These are phyloP conservation scores for Coluber constrictor DNA, from an alignment of 2,797 vertebrate genomes.

Conservation along the genomic window DNA sequence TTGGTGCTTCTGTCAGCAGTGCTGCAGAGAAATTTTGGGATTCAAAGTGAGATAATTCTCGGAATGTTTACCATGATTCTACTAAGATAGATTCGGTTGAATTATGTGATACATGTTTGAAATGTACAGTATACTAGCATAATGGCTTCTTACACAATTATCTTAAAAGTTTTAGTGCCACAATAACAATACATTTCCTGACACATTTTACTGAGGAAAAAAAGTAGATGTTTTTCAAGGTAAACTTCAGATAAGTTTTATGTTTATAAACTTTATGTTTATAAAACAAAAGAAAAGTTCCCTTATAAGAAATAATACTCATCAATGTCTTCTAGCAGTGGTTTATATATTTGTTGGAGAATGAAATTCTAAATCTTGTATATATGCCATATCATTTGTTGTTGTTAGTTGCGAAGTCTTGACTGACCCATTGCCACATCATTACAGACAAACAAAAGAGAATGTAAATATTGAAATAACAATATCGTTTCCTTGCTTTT, in stretches of 20 bases:
- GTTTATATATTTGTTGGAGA: constrained; percentile 41
- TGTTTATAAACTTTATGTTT: constrained; percentile 27
- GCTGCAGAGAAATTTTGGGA: neutral
- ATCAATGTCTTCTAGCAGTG: constrained; percentile 28
- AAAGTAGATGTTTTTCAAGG: constrained; percentile 8
- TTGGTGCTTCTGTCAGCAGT: neutral
- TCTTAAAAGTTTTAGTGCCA: neutral
- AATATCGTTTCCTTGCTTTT: constrained; percentile 38
- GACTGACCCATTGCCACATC: constrained; percentile 7
- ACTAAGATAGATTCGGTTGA: neutral
- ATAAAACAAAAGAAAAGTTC: constrained; percentile 29
- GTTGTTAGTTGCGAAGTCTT: too few relatives aligned
- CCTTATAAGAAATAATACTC: constrained; percentile 30
- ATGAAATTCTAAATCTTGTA: constrained; percentile 49
- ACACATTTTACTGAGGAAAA: neutral
- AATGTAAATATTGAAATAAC: constrained; percentile 49
- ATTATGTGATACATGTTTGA: neutral
- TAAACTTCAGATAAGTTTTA: constrained; percentile 20
- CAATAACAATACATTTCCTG: neutral
- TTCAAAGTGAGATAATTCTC: neutral
- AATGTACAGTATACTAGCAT: neutral
- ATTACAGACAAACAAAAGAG: constrained; percentile 21
- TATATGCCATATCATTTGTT: constrained; percentile 44
- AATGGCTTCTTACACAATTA: neutral
- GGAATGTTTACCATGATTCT: neutral